Base-by-base conservation (phyloP, 2,888 invertebrate species). In the Dicycla oo region DNA sequence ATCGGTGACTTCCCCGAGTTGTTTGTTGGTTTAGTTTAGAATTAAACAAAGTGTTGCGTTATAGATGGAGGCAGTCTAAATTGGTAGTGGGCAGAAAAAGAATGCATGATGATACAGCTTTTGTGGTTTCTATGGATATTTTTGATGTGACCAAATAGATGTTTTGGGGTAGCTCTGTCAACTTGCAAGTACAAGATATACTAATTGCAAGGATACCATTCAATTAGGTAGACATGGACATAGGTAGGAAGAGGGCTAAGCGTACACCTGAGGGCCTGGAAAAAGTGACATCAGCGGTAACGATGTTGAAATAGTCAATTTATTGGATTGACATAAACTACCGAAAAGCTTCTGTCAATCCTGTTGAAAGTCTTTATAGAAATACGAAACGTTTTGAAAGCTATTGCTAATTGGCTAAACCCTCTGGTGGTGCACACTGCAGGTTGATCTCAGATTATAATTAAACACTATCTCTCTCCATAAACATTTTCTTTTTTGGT, bases 1-100 rank as follows among this genome's bases (percentile, higher is more conserved):
- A 80, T 63, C 53, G 38, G 58, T 66, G 64, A 68, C 23, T 69
- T 73, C 20, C 54, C n/a, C 10, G 11, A 47, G 40, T 30, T 66
- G 60, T 73, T 78, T 69, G 51, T 68, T 67, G 34, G 61, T 78
- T 47, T 56, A 30, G 61, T 78, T 47, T 56, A 30, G 18, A 67
- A 66, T 38, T 11, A 15, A 40, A 58, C 26, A 45, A 26, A 23
- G 6, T 56, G 0, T 45, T 62, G n/a, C 3, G 10, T 0, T 43
- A 15, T 2, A 10, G 3, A 53, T 15, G 4, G 8, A 13, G 3
- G n/a, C 18, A n/a, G n/a, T n/a, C 1, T 30, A 11, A 7, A 45
- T 45, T n/a, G 11, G 15, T 18, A 43, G 43, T 30, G 18, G 15
- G 18, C 18, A 53, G n/a, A 53, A 53, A n/a, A 13, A 20, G 8